These are phyloP conservation scores for Hypanus sabinus DNA, from an alignment of 2,113 vertebrate genomes.

Conservation along the genomic window DNA sequence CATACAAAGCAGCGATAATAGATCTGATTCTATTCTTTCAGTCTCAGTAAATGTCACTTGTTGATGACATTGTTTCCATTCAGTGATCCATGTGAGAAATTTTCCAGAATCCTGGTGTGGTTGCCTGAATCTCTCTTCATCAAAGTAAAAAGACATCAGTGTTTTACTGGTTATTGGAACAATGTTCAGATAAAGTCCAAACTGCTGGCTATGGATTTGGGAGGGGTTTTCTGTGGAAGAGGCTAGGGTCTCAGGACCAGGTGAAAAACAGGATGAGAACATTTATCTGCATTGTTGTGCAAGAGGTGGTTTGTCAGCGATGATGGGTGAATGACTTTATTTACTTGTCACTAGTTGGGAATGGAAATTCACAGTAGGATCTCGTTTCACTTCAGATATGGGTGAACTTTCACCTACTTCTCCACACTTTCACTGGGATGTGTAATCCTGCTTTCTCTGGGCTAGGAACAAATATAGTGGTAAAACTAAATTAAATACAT, in stretches of 20 bases:
- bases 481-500: background rate
- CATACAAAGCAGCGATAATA: too few species aligned
- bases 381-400: background rate
- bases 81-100: background rate
- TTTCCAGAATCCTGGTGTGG: background rate
- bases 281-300: too few species aligned
- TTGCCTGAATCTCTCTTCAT: background rate
- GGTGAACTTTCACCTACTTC: background rate
- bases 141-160: background rate
- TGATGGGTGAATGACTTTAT: background rate
- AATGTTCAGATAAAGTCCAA: background rate
- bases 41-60: background rate
- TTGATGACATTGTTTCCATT: background rate
- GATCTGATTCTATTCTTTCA: background rate
- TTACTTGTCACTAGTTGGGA: background rate
- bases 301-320: background rate
- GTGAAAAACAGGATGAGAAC: too few species aligned
- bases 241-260: too few species aligned
- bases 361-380: constrained; percentile 21
- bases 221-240: too few species aligned
- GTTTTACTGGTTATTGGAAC: background rate
- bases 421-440: background rate
- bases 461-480: background rate
- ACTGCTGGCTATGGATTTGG: background rate
- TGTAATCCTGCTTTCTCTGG: background rate